These are phyloP conservation scores for Coracias cyanogaster DNA, from an alignment of 2,797 vertebrate species.

Conservation along the genomic window DNA sequence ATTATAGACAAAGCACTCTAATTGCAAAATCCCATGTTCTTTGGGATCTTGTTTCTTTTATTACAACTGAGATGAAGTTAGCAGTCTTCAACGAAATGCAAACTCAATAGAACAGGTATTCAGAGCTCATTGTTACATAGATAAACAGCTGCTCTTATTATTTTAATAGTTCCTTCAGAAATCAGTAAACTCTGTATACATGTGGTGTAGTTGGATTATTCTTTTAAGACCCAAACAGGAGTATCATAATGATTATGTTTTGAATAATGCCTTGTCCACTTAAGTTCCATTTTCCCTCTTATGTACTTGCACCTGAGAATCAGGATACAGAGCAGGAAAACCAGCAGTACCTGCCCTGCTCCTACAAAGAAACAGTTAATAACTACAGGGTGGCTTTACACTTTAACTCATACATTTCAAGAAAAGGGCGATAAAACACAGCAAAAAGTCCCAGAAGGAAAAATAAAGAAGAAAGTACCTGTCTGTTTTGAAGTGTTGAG, in stretches of 20 bases:
- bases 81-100: not conserved
- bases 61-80: not conserved
- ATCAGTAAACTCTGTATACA: not conserved
- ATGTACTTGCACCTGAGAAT: not conserved
- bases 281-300: not conserved
- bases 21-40: not conserved
- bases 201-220: not conserved
- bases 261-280: not conserved
- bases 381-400: not conserved
- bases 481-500: not conserved
- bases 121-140: not conserved
- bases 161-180: not conserved
- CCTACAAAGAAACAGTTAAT: not conserved
- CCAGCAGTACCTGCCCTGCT: not conserved
- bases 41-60: not conserved
- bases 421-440: not conserved
- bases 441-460: not conserved
- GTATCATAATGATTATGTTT: not conserved
- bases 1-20: not conserved
- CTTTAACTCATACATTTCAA: not conserved
- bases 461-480: not conserved
- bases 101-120: not conserved
- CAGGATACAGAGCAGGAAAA: not conserved
- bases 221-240: not conserved
- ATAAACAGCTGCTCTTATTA: not conserved